Percentiles rank a stretch among this genome's conserved stretches.
Conservation (phyloP, 2,888 invertebrate genomes). For the Eupeodes latifasciatus region DNA sequence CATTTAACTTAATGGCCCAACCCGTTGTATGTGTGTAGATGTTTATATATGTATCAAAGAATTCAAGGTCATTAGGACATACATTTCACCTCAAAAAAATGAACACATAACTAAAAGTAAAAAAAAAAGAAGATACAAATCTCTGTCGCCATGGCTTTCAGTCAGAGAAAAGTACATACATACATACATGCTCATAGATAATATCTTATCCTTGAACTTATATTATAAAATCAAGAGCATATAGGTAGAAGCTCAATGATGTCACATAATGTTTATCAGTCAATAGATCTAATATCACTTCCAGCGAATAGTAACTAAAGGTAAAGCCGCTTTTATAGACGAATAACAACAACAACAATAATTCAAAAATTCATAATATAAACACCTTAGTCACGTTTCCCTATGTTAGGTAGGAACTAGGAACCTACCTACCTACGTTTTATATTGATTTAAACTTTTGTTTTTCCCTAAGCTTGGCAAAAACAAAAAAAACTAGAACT, state of each 20-base stretch:
- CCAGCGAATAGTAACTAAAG: neutral
- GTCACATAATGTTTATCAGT: constrained; percentile 11
- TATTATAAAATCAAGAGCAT: neutral
- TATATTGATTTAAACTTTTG: constrained; percentile 38
- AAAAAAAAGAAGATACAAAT: neutral
- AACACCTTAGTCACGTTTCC: constrained; percentile 44
- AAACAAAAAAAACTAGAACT: constrained; percentile 10
- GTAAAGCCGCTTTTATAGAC: neutral
- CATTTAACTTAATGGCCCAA: no score
- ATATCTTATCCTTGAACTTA: neutral
- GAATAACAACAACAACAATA: neutral
- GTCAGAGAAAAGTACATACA: neutral
- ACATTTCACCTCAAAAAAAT: neutral
- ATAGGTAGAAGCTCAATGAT: constrained; percentile 8
- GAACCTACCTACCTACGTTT: neutral
- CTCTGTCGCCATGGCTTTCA: neutral
- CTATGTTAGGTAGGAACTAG: neutral
- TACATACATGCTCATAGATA: no score
- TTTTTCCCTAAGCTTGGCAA: neutral
- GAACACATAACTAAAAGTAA: neutral
- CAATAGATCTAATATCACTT: constrained; percentile 2
- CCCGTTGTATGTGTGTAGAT: no score
- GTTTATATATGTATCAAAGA: no score
- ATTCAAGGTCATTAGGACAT: neutral
- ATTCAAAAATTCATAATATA: neutral